phyloP scores from a whole-genome alignment of 2,888 invertebrate genomes.

The Pollenia labialis region DNA sequence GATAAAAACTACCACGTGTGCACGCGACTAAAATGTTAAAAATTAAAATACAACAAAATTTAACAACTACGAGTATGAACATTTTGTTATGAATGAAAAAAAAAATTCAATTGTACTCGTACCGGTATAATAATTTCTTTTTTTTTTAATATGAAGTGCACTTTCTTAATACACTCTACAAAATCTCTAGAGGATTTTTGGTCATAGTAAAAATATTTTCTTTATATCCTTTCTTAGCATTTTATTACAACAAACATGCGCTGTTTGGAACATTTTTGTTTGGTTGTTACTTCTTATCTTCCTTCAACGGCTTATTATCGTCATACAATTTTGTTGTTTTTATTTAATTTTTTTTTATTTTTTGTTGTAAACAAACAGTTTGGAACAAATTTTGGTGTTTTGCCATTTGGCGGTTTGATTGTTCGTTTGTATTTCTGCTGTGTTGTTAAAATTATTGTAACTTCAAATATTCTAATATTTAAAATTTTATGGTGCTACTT shows the following conservation, averaged over 20 bases:
- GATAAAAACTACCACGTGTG: slow-evolving; percentile 58
- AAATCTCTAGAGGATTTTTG: slow-evolving; percentile 44
- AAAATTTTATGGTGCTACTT: slow-evolving; percentile 32
- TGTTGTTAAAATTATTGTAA: slow-evolving; percentile 34
- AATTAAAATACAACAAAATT: slow-evolving; percentile 27
- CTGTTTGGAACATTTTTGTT: slow-evolving; percentile 26
- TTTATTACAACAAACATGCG: slow-evolving; percentile 68
- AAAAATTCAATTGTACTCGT: slow-evolving; percentile 35
- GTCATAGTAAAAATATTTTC: slow-evolving; percentile 43
- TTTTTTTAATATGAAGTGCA: slow-evolving; percentile 38
- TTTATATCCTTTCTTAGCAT: slow-evolving; percentile 34
- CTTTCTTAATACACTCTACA: slow-evolving; percentile 44
- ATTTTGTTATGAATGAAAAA: slow-evolving; percentile 65
- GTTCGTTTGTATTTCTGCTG: slow-evolving; percentile 23
- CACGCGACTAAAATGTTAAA: slow-evolving; percentile 64
- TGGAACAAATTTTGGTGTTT: slow-evolving; percentile 12
- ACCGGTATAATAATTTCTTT: slow-evolving; percentile 37
- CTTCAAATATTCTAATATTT: slow-evolving; percentile 55
- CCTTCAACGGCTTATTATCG: slow-evolving; percentile 41
- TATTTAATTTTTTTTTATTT: too few species aligned
- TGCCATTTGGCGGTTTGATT: slow-evolving; percentile 55
- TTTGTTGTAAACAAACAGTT: slow-evolving; percentile 50
- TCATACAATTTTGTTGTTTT: slow-evolving; percentile 4
- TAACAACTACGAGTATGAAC: neutral
- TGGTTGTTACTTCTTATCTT: slow-evolving; percentile 5